Evolutionary conservation across 2,888 invertebrate species (phyloP).

Genomic region (Hypomecis punctinalis): DNA sequence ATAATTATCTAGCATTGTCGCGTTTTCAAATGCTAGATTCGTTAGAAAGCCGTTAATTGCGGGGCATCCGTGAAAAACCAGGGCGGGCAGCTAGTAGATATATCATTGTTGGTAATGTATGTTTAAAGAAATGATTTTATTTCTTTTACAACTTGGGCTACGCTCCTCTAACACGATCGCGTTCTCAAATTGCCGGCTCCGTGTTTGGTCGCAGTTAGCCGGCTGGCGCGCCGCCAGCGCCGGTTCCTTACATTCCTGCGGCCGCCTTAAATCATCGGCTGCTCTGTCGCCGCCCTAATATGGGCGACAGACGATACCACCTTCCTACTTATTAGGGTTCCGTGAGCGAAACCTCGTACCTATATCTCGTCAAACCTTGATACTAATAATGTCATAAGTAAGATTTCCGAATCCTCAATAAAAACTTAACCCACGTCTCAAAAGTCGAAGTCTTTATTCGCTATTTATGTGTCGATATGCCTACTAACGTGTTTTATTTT

Average conservation of each 20-base stretch:
- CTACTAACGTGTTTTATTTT: too few species aligned
- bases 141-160: conserved; percentile 12
- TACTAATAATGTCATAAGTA: not conserved
- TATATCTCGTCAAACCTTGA: not conserved
- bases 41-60: too few species aligned
- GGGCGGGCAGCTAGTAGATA: too few species aligned
- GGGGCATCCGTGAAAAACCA: too few species aligned
- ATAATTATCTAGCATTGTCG: too few species aligned
- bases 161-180: conserved; percentile 52
- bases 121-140: too few species aligned
- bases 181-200: conserved; percentile 63
- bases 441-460: too few species aligned
- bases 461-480: too few species aligned
- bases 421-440: too few species aligned
- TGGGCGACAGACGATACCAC: conserved; percentile 43
- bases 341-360: not conserved
- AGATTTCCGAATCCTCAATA: too few species aligned
- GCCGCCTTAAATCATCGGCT: conserved; percentile 62
- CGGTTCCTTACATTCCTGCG: conserved; percentile 54
- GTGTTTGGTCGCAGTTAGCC: conserved; percentile 63
- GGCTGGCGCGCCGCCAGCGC: conserved; percentile 59
- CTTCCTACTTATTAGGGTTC: conserved; percentile 4
- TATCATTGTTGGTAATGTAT: too few species aligned
- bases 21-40: too few species aligned
- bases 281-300: conserved; percentile 49